Conservation (phyloP, 2,797 vertebrate genomes). For the Aplochiton taeniatus region DNA sequence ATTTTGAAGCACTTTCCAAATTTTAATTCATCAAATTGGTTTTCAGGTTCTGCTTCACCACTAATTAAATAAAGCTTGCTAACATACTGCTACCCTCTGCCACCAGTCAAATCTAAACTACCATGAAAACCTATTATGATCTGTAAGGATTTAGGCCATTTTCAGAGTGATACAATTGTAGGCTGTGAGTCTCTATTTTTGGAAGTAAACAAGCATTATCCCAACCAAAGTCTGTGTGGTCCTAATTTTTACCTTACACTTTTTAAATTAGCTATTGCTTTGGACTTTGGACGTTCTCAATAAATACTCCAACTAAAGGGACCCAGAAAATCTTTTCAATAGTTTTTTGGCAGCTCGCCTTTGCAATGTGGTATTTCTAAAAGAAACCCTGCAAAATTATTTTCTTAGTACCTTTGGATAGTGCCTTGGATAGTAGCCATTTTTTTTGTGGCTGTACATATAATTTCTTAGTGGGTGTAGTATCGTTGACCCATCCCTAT, state of each 20-base stretch:
- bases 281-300: constrained; percentile 41
- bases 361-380: no score
- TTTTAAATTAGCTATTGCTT: constrained; percentile 38
- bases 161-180: constrained; percentile 50
- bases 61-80: no score
- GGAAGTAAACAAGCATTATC: constrained; percentile 53
- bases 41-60: no score
- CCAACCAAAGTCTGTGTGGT: constrained; percentile 54
- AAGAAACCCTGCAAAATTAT: no score
- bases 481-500: constrained; percentile 21
- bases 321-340: constrained; percentile 34
- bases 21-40: no score
- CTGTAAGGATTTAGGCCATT: constrained; percentile 37
- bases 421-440: constrained; percentile 8
- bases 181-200: constrained; percentile 57
- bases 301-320: constrained; percentile 33
- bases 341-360: constrained; percentile 29
- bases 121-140: no score
- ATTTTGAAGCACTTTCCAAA: no score
- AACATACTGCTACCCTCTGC: no score
- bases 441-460: constrained; percentile 1
- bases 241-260: constrained; percentile 42
- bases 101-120: no score
- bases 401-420: constrained; percentile 2
- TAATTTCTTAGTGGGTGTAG: constrained; percentile 19